These are phyloP conservation scores for Dendrocopos noguchii DNA, from an alignment of 2,113 vertebrate species.

Conservation along the genomic window DNA sequence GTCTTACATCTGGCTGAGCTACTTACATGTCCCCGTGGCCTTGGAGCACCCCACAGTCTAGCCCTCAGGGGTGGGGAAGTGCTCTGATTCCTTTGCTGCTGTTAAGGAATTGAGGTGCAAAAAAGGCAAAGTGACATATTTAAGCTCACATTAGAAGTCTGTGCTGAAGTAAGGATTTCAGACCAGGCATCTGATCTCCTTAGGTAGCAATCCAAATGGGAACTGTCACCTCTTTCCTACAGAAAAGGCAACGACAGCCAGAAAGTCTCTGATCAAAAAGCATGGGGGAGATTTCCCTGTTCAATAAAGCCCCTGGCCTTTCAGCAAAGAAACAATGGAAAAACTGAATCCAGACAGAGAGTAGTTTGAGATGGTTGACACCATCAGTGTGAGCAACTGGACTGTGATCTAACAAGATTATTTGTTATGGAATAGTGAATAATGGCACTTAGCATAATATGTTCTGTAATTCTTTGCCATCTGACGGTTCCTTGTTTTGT, in stretches of 20 bases:
- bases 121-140: slow-evolving; percentile 22
- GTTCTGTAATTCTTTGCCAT: neutral
- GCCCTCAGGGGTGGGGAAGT: neutral
- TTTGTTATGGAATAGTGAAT: neutral
- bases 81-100: neutral
- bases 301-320: neutral
- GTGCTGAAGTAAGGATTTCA: slow-evolving; percentile 34
- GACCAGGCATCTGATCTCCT: slow-evolving; percentile 34
- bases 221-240: slow-evolving; percentile 12
- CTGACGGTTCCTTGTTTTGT: neutral
- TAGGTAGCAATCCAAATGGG: slow-evolving; percentile 19
- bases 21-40: slow-evolving; percentile 2
- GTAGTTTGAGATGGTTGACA: neutral
- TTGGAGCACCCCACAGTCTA: slow-evolving; percentile 18
- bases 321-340: neutral
- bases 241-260: neutral
- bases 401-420: neutral
- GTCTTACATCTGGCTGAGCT: slow-evolving; percentile 27
- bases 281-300: neutral
- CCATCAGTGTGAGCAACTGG: neutral
- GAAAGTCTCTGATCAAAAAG: slow-evolving; percentile 19
- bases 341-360: neutral
- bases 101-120: neutral
- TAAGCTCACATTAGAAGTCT: slow-evolving; percentile 17
- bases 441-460: neutral